Evolutionary conservation across 2,797 vertebrate genomes (phyloP), one percentile per base, ranked within the genome.

Genomic region (Acanthurus tractus): DNA sequence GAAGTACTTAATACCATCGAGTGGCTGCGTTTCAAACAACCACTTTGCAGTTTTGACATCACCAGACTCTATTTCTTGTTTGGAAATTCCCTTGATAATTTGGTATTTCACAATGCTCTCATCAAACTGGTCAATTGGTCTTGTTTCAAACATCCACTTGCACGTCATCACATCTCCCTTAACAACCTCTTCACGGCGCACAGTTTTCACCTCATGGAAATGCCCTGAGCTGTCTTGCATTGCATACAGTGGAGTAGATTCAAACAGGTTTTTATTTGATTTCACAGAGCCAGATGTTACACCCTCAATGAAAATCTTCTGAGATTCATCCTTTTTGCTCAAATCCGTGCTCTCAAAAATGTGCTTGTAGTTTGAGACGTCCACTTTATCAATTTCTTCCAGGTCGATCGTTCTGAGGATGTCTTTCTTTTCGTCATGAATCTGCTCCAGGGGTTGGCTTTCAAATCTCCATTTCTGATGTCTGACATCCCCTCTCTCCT

Each of bases 71-170:
- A 97, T 93, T 95, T 98, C 96, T 85, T 97, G 92, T 84, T 97
- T 96, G 64, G 97, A 97, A 89, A 99, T 97, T 44, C 97, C 97
- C 86, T 95, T 97, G 52, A 99, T 98, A 75, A 99, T 90, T 91
- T 97, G 96, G 82, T 96, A 97, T 90, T 96, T 96, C 62, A 92
- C 90, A 80, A 95, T 92, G 49, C 95, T 97, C 88, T 97, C 96
- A 72, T 96, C 95, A 93, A 98, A 98, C 83, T 97, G 96, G 87
- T 98, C 97, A 54, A 99, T 95, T 18, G 97, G 96, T 2, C 92
- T 93, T 17, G 97, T 99, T 95, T 99, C 97, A 95, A 99, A 99
- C 94, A 97, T 97, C 97, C 97, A 99, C 82, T 96, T 96, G 80
- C 94, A 98, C 8, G 95, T 96, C 87, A 92, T 96, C 9, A 99